A percentile compares a stretch with the other conserved stretches of the same genome.
phyloP scores from a whole-genome alignment of 37 sponge, comb jelly and placozoan genomes.

The Oopsacas minuta region DNA sequence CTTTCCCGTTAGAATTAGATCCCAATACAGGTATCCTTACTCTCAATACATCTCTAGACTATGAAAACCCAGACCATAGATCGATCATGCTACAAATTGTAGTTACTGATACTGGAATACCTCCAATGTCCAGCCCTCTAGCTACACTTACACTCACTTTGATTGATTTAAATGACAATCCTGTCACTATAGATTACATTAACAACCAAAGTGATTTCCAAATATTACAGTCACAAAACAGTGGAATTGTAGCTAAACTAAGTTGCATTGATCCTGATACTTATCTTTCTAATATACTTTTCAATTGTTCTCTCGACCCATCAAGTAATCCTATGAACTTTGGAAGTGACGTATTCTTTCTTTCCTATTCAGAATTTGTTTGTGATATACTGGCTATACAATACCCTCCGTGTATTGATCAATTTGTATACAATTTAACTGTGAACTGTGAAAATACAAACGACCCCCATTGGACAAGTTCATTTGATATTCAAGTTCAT shows the following conservation, averaged over 20 bases:
- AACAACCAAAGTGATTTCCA: not conserved
- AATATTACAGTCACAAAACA: not conserved
- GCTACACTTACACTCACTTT: not conserved
- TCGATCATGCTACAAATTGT: not conserved
- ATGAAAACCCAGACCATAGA: not conserved
- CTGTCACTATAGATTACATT: not conserved
- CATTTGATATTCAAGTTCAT: not conserved
- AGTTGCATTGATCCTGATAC: not conserved
- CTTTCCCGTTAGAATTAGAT: not conserved
- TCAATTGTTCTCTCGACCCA: not conserved
- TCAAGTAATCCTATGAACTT: not conserved
- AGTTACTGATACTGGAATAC: not conserved
- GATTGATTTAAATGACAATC: not conserved
- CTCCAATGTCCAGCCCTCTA: not conserved
- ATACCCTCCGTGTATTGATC: not conserved
- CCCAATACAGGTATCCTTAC: not conserved
- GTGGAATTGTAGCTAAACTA: not conserved
- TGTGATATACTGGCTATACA: not conserved
- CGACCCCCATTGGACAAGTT: not conserved
- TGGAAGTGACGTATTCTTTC: not conserved
- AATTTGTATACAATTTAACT: not conserved
- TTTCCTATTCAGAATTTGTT: not conserved
- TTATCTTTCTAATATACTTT: not conserved
- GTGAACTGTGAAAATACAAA: not conserved
- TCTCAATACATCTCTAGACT: not conserved